A percentile compares a stretch with the other conserved stretches of the same genome.
phyloP scores from a whole-genome alignment of 2,888 invertebrate species.

The Tachystola acroxantha region DNA sequence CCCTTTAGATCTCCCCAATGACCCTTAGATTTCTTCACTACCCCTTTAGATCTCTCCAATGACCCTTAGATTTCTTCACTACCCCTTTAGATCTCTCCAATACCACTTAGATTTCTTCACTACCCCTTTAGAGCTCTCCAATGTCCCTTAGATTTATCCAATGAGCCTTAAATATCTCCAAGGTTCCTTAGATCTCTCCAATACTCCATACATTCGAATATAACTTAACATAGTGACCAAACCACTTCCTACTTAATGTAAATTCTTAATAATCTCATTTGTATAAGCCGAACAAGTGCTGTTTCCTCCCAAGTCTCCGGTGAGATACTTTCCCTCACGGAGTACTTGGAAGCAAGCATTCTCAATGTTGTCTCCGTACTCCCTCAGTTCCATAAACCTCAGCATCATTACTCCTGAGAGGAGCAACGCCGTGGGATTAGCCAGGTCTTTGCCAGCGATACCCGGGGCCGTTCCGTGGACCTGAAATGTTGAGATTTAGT shows the following conservation, averaged over 20 bases:
- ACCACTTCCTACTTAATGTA: slow-evolving; percentile 17
- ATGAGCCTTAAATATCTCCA: too few species aligned
- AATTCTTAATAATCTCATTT: slow-evolving; percentile 83
- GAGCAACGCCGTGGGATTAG: slow-evolving; percentile 98
- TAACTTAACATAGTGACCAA: background rate
- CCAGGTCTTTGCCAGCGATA: slow-evolving; percentile 97
- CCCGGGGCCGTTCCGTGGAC: slow-evolving; percentile 98
- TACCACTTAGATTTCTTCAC: too few species aligned
- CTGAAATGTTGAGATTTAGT: slow-evolving; percentile 50
- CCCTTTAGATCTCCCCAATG: too few species aligned
- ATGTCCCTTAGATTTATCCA: too few species aligned
- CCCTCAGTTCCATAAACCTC: slow-evolving; percentile 88
- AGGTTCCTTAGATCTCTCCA: too few species aligned
- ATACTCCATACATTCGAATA: too few species aligned
- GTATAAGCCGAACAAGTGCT: slow-evolving; percentile 97
- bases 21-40: too few species aligned
- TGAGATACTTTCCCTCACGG: slow-evolving; percentile 87
- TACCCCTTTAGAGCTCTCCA: too few species aligned
- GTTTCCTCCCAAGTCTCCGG: slow-evolving; percentile 96
- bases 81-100: too few species aligned
- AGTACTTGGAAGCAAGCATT: slow-evolving; percentile 91
- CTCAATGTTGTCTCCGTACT: slow-evolving; percentile 89
- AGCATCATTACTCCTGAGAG: slow-evolving; percentile 99
- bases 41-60: too few species aligned
- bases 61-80: too few species aligned